Base-by-base conservation (phyloP, 2,888 invertebrate genomes). In the Trichopria drosophilae region DNA sequence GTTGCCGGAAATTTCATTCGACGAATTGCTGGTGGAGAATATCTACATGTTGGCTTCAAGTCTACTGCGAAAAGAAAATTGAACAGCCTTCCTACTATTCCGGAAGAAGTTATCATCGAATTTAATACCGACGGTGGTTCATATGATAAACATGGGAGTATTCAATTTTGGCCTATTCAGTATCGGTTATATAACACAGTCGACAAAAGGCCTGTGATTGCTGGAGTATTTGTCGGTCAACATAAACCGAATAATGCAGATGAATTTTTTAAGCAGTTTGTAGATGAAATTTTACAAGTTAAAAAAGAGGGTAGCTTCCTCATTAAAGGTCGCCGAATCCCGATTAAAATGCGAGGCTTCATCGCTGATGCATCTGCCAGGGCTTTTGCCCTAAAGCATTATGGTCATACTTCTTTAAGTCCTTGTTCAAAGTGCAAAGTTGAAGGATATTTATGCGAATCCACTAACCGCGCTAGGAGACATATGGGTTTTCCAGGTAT, bases 331-430 rank as follows among this genome's bases (percentile, higher is more conserved):
- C n/a, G n/a, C n/a, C 28, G 4, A 24, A 9, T 39, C 10, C 39
- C 39, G 5, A n/a, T 39, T n/a, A 12, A 3, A 3, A 9, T 39
- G 3, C 39, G 39, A 7, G 24, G 39, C 39, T 39, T 39, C 12
- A 39, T 45, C 20, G 37, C 22, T 1, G 45, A 45, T 37, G 45
- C 45, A n/a, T 37, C 45, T 1, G 45, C 37, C 12, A 37, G 36
- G 10, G 20, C 35, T 10, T 20, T 35, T 7, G 18, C 22, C 7
- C 9, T 35, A 35, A 35, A 18, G 3, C 20, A 20, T 16, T 35
- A 35, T 5, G 35, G 19, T 12, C 35, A 35, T 18, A 35, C 9
- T 18, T 7, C 12, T 9, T 16, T 22, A 19, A 10, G 12, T 28
- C 26, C 29, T 9, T 45, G 37, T 45, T 45, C 29, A 2, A 45